Conservation (phyloP, 1,140 invertebrate species). For the Heliconius melpomene region DNA sequence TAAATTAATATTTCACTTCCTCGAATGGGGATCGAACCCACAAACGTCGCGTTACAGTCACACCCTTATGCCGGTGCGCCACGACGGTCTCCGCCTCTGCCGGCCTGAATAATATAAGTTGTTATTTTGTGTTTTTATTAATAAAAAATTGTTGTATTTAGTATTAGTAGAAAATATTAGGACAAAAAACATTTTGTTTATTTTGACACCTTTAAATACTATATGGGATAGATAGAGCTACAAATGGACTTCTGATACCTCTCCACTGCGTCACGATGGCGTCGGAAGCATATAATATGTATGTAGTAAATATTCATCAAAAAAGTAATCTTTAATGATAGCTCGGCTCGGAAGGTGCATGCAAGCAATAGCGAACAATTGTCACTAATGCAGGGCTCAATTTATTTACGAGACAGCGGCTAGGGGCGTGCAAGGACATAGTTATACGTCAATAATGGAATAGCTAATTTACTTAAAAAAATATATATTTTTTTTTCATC, state of each 20-base stretch:
- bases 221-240: too few species aligned
- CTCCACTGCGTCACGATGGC: neutral
- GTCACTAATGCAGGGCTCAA: slow-evolving; percentile 78
- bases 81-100: too few species aligned
- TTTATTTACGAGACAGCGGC: slow-evolving; percentile 76
- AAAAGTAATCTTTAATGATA: slow-evolving; percentile 6
- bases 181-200: too few species aligned
- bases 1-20: too few species aligned
- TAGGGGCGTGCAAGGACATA: slow-evolving; percentile 67
- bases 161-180: too few species aligned
- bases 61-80: too few species aligned
- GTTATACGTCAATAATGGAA: slow-evolving; percentile 48
- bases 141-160: too few species aligned
- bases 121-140: too few species aligned
- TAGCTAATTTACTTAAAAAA: slow-evolving; percentile 38
- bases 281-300: neutral
- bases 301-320: slow-evolving; percentile 6
- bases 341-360: slow-evolving; percentile 46
- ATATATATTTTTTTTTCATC: neutral
- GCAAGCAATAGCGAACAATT: slow-evolving; percentile 75
- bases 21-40: too few species aligned
- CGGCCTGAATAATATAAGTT: too few species aligned
- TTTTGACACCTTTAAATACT: neutral
- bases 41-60: too few species aligned
- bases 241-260: neutral